These are phyloP conservation scores for Phymatocera aterrima DNA, from an alignment of 2,888 invertebrate species.

Conservation along the genomic window DNA sequence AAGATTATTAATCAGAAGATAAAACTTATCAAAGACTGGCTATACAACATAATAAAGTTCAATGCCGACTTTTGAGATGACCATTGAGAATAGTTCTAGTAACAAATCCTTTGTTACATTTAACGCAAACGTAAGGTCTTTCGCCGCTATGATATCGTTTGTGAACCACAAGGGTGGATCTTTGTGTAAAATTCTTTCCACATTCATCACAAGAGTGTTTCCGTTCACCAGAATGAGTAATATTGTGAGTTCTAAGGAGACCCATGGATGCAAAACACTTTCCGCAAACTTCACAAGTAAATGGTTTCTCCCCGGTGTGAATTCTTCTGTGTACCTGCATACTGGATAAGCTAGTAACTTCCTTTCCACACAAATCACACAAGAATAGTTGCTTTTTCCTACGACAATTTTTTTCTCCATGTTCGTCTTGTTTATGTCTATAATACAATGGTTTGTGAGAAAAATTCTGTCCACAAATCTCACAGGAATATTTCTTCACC, in stretches of 20 bases:
- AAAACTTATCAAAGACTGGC: neutral
- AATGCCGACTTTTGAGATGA: slow-evolving; percentile 72
- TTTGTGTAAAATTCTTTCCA: slow-evolving; percentile 78
- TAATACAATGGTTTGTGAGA: slow-evolving; percentile 63
- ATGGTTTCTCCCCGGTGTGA: slow-evolving; percentile 69
- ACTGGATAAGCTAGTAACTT: slow-evolving; percentile 66
- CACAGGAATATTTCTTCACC: slow-evolving; percentile 57
- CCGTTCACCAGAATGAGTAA: slow-evolving; percentile 77
- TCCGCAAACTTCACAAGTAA: slow-evolving; percentile 63
- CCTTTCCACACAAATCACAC: slow-evolving; percentile 66
- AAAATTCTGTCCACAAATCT: slow-evolving; percentile 59
- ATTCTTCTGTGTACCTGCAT: slow-evolving; percentile 66
- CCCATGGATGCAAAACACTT: slow-evolving; percentile 67
- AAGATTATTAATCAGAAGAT: neutral
- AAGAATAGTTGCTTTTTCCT: slow-evolving; percentile 59
- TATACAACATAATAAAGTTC: neutral
- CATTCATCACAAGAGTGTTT: slow-evolving; percentile 78
- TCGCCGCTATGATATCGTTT: slow-evolving; percentile 78
- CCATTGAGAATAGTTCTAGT: slow-evolving; percentile 78
- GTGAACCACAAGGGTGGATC: slow-evolving; percentile 77
- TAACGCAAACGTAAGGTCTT: slow-evolving; percentile 76
- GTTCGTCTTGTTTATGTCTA: slow-evolving; percentile 61
- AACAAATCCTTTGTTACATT: slow-evolving; percentile 78
- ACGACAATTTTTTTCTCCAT: slow-evolving; percentile 56
- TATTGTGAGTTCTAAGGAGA: slow-evolving; percentile 76